Base-by-base conservation (phyloP, 2,113 vertebrate species). In the Toxotes chatareus region DNA sequence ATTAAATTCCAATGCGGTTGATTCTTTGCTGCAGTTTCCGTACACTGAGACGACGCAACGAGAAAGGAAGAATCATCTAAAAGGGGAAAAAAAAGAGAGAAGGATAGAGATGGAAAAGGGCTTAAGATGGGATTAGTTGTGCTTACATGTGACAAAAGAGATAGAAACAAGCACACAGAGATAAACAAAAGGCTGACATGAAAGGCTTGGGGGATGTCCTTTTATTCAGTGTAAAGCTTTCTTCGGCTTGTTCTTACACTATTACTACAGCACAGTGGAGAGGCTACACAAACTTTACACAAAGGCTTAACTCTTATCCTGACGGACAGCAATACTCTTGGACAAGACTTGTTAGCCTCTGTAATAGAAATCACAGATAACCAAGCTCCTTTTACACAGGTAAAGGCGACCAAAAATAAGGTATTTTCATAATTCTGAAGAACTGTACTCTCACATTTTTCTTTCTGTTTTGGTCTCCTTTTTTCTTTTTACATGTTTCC, bases 41-140 rank as follows among this genome's bases (percentile, higher is more conserved):
- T 73, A 84, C 61, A 82, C 10, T 7, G 68, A 77, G 57, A 31
- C 4, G 17, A 42, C 49, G 75, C 62, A 68, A 67, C 65, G 59
- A 79, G 55, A 78, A 56, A 60, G 60, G 70, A 80, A 59, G 66
- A 65, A 69, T 56, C 17, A 10, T 79, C 40, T 75, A 73, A 91
- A 73, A 72, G 59, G 62, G 27, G 27, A 27, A 27, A 27, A 27
- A 27, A 27, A 27, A 76, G 65, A 71, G 67, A 78, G 79, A 74
- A 79, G 49, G 13, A 34, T 44, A 62, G 56, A 71, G 77, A 84
- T 83, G 80, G 76, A 71, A 80, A 89, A 76, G 62, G 83, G 82
- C 79, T 89, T 86, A 91, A 72, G 19, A 86, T 83, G 73, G 86
- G 91, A 93, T 93, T 93, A 91, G 89, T 76, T 86, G 85, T 82